phyloP scores from a whole-genome alignment of 2,888 invertebrate species.

The Elaeidobius kamerunicus region DNA sequence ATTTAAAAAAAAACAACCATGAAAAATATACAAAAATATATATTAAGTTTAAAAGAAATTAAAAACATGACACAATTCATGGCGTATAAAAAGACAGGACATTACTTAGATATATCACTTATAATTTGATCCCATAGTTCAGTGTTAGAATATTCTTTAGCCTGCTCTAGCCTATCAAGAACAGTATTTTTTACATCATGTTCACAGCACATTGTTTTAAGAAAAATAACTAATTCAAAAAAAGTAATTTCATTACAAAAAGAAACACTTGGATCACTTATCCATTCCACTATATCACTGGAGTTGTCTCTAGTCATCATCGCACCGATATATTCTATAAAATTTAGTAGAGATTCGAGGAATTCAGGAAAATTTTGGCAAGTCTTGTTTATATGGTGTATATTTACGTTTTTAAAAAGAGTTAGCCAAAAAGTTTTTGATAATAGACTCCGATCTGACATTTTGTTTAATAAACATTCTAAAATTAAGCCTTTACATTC shows the following conservation, averaged over 20 bases:
- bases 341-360: conserved; percentile 48
- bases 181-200: conserved; percentile 48
- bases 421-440: conserved; percentile 46
- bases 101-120: conserved; percentile 21
- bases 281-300: conserved; percentile 43
- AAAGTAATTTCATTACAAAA: conserved; percentile 52
- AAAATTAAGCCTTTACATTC: conserved; percentile 41
- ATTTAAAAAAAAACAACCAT: conserved; percentile 1
- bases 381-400: conserved; percentile 41
- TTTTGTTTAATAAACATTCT: conserved; percentile 41
- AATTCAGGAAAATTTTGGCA: conserved; percentile 46
- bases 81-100: neutral
- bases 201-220: conserved; percentile 49
- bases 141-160: conserved; percentile 46
- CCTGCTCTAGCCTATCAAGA: conserved; percentile 50
- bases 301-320: conserved; percentile 47
- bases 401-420: conserved; percentile 44
- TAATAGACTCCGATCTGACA: conserved; percentile 44
- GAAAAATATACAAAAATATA: conserved; percentile 8
- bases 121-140: conserved; percentile 48
- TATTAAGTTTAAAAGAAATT: neutral
- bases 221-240: conserved; percentile 50
- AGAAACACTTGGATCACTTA: conserved; percentile 39
- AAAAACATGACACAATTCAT: neutral
- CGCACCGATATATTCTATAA: conserved; percentile 50